Evolutionary conservation across 2,888 invertebrate species (phyloP), one percentile per base, ranked within the genome.

Genomic region (Saturnia japonica): DNA sequence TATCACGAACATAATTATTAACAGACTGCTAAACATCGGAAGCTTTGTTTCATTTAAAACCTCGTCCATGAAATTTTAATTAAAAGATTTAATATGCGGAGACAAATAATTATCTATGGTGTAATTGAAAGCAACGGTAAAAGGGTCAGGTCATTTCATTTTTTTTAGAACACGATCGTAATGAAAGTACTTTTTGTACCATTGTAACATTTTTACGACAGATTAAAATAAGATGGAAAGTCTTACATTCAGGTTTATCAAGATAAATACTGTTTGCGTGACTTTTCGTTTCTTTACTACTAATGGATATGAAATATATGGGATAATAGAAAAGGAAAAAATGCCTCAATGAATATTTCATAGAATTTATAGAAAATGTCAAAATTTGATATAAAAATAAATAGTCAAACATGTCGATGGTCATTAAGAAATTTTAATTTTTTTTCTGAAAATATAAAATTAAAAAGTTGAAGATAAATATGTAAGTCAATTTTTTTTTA

Each of bases 21-120:
- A 85, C 84, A 76, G 80, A 93, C 91, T 93, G 93, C 89, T 90
- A 86, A 88, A 88, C 88, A 84, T 87, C 84, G 84, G 81, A 83
- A 76, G 76, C 71, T 77, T 79, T 80, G 75, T 81, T 85, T 79
- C 81, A 83, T 90, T 90, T 93, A 93, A 91, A 88, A 91, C 87
- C 88, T 91, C 86, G 85, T 80, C 90, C 91, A 82, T 89, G 88
- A 91, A 91, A 93, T 93, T 86, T 71, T 60, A 85, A 91, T 91
- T 91, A 88, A 82, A 85, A 85, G 83, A 79, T 84, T 81, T 84
- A 86, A 89, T 84, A 82, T 79, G 83, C 89, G 81, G 77, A 82
- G 83, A 87, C 82, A 87, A 87, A 86, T 85, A 84, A 87, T 88
- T 86, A 86, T 81, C 76, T 80, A 78, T 81, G 75, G 76, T 83